Evolutionary conservation across 2,113 vertebrate species (phyloP), one percentile per base, ranked within the genome.

Genomic region (Charadrius vociferus): DNA sequence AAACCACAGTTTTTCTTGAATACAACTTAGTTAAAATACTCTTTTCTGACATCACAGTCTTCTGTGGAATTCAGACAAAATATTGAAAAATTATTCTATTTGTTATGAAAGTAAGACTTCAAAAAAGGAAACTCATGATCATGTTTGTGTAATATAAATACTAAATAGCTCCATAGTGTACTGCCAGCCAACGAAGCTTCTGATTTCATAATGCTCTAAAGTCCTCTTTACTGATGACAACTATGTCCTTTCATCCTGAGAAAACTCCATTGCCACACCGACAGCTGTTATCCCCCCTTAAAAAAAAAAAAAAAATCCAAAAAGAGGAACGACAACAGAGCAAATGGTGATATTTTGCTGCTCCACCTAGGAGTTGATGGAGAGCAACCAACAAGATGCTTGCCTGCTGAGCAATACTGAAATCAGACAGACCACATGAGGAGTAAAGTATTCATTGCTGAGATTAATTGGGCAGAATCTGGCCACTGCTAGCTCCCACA

Each of bases 301-400:
- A 53, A 39, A 53, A 59, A 67, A 65, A 81, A 30, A 62, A 29
- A 41, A 77, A 49, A 79, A 8, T 41, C 52, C 62, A 93, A 66
- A 52, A 85, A 93, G 73, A 90, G 67, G 75, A 97, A 93, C 58
- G 87, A 85, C 66, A 81, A 49, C 41, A 92, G 65, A 66, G 53
- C 50, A 21, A 85, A 90, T 58, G 58, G 81, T 82, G 87, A 95
- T 73, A 93, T 93, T 96, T 87, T 91, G 58, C 81, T 65, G 87
- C 58, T 94, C 71, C 85, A 94, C 90, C 81, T 77, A 72, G 47
- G 70, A 96, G 93, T 2, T 86, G 88, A 86, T 2, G 41, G 86
- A 95, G 66, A 68, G 53, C 77, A 88, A 91, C 94, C 91, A 97
- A 94, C 93, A 96, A 85, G 78, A 89, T 77, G 94, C 59, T 67